phyloP scores from a whole-genome alignment of 2,888 invertebrate species.

The Sepioteuthis lessoniana region DNA sequence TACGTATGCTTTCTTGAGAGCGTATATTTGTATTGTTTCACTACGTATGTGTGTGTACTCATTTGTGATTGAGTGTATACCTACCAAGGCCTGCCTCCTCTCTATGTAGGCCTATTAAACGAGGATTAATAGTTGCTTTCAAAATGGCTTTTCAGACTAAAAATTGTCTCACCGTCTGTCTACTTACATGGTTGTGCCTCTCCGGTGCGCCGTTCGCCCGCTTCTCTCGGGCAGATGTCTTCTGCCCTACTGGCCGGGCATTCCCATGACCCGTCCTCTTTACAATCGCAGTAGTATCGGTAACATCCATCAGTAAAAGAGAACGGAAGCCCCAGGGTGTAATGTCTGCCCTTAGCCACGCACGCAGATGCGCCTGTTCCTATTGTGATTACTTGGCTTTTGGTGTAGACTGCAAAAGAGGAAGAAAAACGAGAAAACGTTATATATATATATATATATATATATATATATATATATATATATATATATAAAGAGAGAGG shows the following conservation, averaged over 20 bases:
- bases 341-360: slow-evolving; percentile 53
- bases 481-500: not conserved
- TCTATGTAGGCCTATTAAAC: not conserved
- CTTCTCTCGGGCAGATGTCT: slow-evolving; percentile 52
- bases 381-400: not conserved
- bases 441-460: not conserved
- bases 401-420: slow-evolving; percentile 21
- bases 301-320: slow-evolving; percentile 59
- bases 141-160: not conserved
- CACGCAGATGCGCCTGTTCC: slow-evolving; percentile 53
- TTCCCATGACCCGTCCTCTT: slow-evolving; percentile 64
- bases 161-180: slow-evolving; percentile 10
- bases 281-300: slow-evolving; percentile 62
- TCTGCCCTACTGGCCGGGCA: slow-evolving; percentile 58
- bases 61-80: not conserved
- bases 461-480: not conserved
- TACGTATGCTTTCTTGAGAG: not conserved
- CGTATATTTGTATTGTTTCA: not conserved
- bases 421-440: not conserved
- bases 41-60: not conserved
- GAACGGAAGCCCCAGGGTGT: slow-evolving; percentile 58
- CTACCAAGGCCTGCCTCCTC: not conserved
- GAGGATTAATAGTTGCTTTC: not conserved
- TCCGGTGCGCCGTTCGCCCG: not conserved
- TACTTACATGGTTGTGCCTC: slow-evolving; percentile 11